phyloP scores from a whole-genome alignment of 2,113 vertebrate species.

The Scalopus aquaticus region DNA sequence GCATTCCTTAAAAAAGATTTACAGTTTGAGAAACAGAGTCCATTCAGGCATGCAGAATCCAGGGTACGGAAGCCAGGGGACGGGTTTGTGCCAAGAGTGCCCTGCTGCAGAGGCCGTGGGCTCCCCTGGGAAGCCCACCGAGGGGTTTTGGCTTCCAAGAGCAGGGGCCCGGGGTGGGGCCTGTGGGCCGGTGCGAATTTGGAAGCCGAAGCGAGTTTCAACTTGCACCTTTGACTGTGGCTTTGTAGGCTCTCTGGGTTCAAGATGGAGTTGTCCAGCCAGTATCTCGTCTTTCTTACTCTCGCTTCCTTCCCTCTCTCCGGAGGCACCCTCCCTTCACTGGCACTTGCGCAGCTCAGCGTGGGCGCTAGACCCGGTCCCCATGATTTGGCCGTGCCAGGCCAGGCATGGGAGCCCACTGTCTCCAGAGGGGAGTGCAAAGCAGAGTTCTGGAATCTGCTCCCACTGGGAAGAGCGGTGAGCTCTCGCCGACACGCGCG shows the following conservation, averaged over 20 bases:
- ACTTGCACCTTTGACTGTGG: neutral
- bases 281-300: neutral
- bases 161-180: neutral
- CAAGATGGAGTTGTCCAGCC: neutral
- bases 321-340: neutral
- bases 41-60: rapidly evolving
- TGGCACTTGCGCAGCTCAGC: neutral
- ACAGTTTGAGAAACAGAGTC: neutral
- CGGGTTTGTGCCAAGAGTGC: neutral
- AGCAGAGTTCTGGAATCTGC: too few species aligned
- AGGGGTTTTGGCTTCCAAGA: neutral
- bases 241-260: neutral
- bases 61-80: neutral
- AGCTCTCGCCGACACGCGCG: neutral
- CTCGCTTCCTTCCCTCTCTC: neutral
- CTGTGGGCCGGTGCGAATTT: neutral
- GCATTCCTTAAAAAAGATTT: neutral
- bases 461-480: neutral
- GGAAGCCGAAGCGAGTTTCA: neutral
- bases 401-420: neutral
- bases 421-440: too few species aligned
- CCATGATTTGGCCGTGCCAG: neutral
- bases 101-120: neutral
- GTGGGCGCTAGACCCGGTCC: neutral
- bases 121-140: too few species aligned